phyloP scores from a whole-genome alignment of 2,797 vertebrate genomes.

The Catharus ustulatus region DNA sequence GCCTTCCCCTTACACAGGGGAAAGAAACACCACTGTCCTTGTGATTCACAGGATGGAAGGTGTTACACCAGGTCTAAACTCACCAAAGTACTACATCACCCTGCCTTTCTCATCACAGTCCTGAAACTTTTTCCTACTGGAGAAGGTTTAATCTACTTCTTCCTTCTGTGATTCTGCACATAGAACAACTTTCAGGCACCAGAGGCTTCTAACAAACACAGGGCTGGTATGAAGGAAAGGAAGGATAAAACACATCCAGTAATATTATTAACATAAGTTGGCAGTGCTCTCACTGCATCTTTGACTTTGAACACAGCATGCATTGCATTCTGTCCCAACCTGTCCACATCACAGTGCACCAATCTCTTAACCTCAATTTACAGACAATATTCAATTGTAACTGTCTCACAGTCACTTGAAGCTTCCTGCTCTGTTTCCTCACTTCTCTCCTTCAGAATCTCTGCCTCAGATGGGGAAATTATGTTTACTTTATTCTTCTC shows the following conservation, averaged over 20 bases:
- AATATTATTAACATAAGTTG: background rate
- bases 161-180: background rate
- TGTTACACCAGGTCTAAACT: background rate
- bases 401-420: background rate
- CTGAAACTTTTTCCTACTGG: background rate
- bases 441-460: background rate
- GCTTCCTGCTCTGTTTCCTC: background rate
- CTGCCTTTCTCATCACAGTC: background rate
- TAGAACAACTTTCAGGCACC: background rate
- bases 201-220: background rate
- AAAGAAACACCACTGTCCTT: background rate
- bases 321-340: background rate
- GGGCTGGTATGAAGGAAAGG: background rate
- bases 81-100: background rate
- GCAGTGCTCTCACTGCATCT: background rate
- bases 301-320: background rate
- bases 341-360: background rate
- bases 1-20: background rate
- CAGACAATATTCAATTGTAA: background rate
- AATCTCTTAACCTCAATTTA: background rate
- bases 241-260: background rate
- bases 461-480: background rate
- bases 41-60: background rate
- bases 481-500: background rate
- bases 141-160: background rate